Percentiles rank a stretch among this genome's conserved stretches.
These are phyloP conservation scores for Manis javanica DNA, from an alignment of 2,797 vertebrate species.

Conservation along the genomic window DNA sequence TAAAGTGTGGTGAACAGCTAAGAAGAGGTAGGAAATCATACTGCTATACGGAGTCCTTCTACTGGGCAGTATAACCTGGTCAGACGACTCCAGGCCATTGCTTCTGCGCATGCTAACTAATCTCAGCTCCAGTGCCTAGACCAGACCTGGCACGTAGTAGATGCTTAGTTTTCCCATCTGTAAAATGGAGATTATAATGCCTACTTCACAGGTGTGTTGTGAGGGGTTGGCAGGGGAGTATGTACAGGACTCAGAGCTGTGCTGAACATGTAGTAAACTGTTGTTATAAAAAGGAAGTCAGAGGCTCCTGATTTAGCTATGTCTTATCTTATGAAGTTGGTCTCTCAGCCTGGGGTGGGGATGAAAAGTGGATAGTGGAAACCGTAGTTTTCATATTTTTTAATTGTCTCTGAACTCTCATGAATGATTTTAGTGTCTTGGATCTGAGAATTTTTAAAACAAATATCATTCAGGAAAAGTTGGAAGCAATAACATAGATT, in stretches of 20 bases:
- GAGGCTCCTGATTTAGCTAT: not conserved
- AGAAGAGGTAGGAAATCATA: not conserved
- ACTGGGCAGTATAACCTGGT: not conserved
- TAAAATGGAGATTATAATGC: too few species aligned
- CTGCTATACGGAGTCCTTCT: not conserved
- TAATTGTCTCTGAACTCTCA: not conserved
- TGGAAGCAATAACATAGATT: not conserved
- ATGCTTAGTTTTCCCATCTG: too few species aligned
- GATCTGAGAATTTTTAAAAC: not conserved
- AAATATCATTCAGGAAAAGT: not conserved
- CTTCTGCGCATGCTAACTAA: not conserved
- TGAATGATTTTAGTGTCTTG: not conserved
- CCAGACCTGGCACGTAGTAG: not conserved
- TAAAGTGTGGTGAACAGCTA: not conserved
- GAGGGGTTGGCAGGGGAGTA: not conserved
- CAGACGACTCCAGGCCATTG: not conserved
- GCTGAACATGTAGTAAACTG: not conserved
- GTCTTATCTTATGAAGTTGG: not conserved
- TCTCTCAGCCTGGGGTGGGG: not conserved
- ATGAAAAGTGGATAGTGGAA: not conserved
- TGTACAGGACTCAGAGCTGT: not conserved
- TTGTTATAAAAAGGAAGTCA: not conserved
- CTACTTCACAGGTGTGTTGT: not conserved
- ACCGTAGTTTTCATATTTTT: not conserved
- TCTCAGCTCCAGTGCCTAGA: not conserved